phyloP scores from a whole-genome alignment of 2,113 vertebrate genomes.

The Prionailurus bengalensis region DNA sequence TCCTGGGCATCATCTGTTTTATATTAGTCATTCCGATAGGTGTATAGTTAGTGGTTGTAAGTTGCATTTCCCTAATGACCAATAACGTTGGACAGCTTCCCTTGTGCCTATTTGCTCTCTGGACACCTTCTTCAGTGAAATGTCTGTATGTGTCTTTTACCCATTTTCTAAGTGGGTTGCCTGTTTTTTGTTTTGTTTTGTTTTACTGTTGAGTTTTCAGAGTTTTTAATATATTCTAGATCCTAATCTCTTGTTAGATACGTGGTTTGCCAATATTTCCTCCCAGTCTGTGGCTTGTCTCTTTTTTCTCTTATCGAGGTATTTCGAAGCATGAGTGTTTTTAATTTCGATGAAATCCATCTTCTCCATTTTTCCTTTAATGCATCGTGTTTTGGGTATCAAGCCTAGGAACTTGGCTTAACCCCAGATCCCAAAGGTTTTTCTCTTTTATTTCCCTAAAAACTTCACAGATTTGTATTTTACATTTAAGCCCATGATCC shows the following conservation, averaged over 20 bases:
- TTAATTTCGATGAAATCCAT: slow-evolving; percentile 43
- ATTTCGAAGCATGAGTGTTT: not conserved
- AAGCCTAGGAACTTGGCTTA: not conserved
- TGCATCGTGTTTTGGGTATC: not conserved
- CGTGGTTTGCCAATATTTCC: not conserved
- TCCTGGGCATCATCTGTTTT: not conserved
- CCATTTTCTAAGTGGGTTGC: not conserved
- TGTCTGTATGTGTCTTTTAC: not conserved
- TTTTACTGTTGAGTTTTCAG: slow-evolving; percentile 19
- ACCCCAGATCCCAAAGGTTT: not conserved
- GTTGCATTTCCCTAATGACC: slow-evolving; percentile 18
- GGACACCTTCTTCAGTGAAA: not conserved
- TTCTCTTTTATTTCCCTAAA: not conserved
- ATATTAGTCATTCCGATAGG: slow-evolving; percentile 4
- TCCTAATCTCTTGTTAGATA: not conserved
- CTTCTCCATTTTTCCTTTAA: slow-evolving; percentile 11
- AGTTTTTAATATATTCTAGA: not conserved
- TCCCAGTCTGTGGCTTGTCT: not conserved
- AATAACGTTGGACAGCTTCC: not conserved
- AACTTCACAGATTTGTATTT: slow-evolving; percentile 19
- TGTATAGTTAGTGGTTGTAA: not conserved
- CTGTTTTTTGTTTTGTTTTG: not conserved
- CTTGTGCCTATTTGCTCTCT: not conserved
- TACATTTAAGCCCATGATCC: not conserved
- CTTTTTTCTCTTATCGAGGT: not conserved